Base-by-base conservation (phyloP, 2,888 invertebrate species). In the Drosophila flavopinicola region DNA sequence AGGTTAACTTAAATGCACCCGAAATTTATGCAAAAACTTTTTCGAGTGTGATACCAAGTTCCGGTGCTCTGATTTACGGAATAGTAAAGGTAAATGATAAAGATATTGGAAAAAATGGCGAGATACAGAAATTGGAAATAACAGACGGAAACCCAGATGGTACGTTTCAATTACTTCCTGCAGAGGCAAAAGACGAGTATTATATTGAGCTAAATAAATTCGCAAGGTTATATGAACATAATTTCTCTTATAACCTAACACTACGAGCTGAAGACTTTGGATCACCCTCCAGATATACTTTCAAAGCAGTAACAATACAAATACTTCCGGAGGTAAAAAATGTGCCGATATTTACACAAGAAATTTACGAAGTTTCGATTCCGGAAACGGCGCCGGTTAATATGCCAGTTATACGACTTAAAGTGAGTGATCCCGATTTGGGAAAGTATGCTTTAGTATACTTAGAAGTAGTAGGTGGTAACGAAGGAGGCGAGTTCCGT, bases 111-210 rank as follows among this genome's bases (percentile, higher is more conserved):
- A 93, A 94, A 17, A 96, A 97, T 90, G 98, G 98, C 0, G 93
- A 96, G 88, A 95, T 98, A 39, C 94, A 94, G 48, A 93, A 93
- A 37, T 91, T 98, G 39, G 96, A 96, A 79, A 97, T 98, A 57
- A 95, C 96, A 3, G 96, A 96, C 69, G 98, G 98, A 0, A 97
- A 98, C 90, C 95, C 97, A 0, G 96, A 97, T 78, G 96, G 97
- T 0, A 95, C 96, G 91, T 98, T 98, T 91, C 93, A 95, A 48
- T 94, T 98, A 51, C 92, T 93, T 39, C 93, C 94, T 0, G 92
- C 93, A 23, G 90, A 92, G 63, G 93, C 93, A 80, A 91, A 92
- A 4, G 94, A 94, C 42, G 96, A 96, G 90, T 96, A 93, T 90
- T 95, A 95, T 85, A 95, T 98, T 66, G 94, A 96, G 72, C 95